A percentile compares a stretch with the other conserved stretches of the same genome.
Conservation (phyloP, 2,797 vertebrate species). For the Micropoecilia bifurca region DNA sequence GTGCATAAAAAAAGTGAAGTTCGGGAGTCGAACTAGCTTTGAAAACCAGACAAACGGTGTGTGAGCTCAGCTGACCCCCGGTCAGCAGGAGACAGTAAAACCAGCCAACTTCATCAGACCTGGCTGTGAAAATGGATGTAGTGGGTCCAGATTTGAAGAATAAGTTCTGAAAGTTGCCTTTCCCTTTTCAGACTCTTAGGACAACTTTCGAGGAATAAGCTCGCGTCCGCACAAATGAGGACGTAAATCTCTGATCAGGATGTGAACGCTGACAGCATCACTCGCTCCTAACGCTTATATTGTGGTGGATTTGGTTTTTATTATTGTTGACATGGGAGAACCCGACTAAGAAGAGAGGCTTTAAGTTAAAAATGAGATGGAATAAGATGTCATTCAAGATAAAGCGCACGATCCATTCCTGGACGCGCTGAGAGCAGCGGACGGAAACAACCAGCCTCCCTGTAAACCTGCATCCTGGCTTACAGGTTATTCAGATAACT, state of each 20-base stretch:
- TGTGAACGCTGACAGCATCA: not conserved
- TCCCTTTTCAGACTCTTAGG: too few species aligned
- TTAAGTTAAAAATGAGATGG: not conserved
- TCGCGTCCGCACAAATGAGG: not conserved
- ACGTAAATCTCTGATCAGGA: not conserved
- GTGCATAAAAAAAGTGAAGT: not conserved
- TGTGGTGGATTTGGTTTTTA: not conserved
- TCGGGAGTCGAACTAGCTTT: not conserved
- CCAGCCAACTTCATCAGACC: not conserved
- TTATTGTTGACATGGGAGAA: not conserved
- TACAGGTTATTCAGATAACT: not conserved
- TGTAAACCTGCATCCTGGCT: not conserved
- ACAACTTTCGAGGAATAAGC: slow-evolving; percentile 8
- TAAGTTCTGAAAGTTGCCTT: not conserved
- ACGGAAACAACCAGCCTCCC: not conserved
- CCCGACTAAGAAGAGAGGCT: not conserved
- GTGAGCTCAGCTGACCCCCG: slow-evolving; percentile 10
- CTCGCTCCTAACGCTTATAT: not conserved
- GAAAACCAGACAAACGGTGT: not conserved
- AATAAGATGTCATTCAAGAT: not conserved
- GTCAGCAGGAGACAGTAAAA: not conserved
- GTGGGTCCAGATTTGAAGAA: not conserved
- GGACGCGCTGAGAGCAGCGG: not conserved
- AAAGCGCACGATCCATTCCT: not conserved
- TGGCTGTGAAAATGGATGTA: not conserved